Conservation (phyloP, 2,797 vertebrate genomes). For the Melanotaenia boesemani region DNA sequence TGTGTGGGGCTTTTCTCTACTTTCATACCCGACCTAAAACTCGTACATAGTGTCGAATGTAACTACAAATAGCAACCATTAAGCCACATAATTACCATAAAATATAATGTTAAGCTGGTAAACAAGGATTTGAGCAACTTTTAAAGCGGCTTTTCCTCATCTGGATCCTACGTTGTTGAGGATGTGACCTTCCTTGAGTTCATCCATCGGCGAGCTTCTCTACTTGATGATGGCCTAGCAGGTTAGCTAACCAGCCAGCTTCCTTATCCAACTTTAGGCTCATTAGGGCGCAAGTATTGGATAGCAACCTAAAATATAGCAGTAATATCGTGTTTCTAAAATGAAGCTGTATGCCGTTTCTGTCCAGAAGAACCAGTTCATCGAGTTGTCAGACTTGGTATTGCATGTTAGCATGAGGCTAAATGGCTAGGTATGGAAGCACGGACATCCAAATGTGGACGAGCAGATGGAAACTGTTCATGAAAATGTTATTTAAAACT, state of each 20-base stretch:
- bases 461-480: constrained; percentile 36
- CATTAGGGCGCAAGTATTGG: neutral
- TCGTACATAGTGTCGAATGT: constrained; percentile 15
- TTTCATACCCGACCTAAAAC: constrained; percentile 55
- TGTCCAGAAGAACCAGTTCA: constrained; percentile 64
- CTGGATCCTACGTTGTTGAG: constrained; percentile 68
- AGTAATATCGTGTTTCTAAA: neutral
- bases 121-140: constrained; percentile 36
- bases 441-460: constrained; percentile 52
- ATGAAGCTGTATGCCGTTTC: neutral
- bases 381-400: constrained; percentile 70
- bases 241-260: constrained; percentile 68
- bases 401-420: constrained; percentile 69
- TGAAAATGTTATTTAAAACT: neutral
- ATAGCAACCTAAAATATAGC: neutral
- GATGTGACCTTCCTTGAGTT: constrained; percentile 85
- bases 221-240: constrained; percentile 77
- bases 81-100: fast-evolving
- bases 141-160: constrained; percentile 51
- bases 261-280: neutral
- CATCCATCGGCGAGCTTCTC: constrained; percentile 76
- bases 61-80: neutral
- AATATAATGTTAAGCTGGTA: neutral
- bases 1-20: constrained; percentile 69
- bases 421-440: constrained; percentile 69